A percentile compares a stretch with the other conserved stretches of the same genome.
phyloP scores from a whole-genome alignment of 2,113 vertebrate genomes.

The Genyomyrus donnyi region DNA sequence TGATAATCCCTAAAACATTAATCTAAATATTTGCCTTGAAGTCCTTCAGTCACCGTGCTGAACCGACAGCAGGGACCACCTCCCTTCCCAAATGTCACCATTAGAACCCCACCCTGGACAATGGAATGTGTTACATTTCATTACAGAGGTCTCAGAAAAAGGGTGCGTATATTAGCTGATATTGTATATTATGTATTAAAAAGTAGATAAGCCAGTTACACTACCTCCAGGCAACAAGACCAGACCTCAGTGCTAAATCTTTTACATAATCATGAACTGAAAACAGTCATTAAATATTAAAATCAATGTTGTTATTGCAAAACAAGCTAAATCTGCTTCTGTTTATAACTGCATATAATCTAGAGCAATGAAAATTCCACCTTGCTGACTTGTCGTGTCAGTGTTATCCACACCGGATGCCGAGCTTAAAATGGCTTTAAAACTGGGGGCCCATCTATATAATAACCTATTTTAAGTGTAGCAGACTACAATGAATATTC shows the following conservation, averaged over 20 bases:
- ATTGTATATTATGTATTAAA: background rate
- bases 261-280: background rate
- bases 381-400: background rate
- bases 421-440: constrained; percentile 36
- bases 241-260: background rate
- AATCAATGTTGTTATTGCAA: background rate
- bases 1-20: background rate
- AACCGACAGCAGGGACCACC: background rate
- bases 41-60: background rate
- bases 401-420: background rate
- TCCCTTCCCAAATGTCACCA: background rate
- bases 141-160: background rate
- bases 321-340: background rate
- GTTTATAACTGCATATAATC: background rate
- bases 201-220: background rate
- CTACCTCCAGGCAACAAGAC: background rate
- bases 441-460: constrained; percentile 40
- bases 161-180: background rate
- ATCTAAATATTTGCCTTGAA: background rate
- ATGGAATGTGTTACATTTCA: background rate
- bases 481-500: constrained; percentile 35
- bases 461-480: constrained; percentile 30
- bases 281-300: background rate
- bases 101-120: background rate
- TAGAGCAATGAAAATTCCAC: background rate